phyloP scores from a whole-genome alignment of 1,140 invertebrate genomes.

The Drosophila sp. region DNA sequence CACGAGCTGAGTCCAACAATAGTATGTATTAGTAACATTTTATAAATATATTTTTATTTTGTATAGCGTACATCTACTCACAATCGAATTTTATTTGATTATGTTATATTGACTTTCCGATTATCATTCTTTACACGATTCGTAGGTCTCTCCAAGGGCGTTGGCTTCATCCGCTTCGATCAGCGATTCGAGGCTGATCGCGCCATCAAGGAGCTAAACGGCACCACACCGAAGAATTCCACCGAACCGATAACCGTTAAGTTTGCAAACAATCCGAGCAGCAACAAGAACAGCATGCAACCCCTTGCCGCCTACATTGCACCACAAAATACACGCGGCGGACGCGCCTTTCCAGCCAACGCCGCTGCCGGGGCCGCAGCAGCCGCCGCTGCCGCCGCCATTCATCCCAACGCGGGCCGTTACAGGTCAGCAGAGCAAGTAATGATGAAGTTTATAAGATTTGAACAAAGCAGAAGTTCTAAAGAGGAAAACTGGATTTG shows the following conservation, averaged over 20 bases:
- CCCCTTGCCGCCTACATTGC: conserved; percentile 96
- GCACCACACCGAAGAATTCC: conserved; percentile 97
- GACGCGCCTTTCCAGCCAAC: conserved; percentile 92
- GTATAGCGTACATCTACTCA: not conserved
- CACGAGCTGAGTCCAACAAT: conserved; percentile 8
- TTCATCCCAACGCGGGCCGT: conserved; percentile 92
- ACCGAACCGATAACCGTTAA: conserved; percentile 99
- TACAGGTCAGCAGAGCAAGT: conserved; percentile 90
- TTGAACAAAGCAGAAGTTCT: not conserved
- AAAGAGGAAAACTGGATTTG: not conserved
- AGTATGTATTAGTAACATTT: conserved; percentile 12
- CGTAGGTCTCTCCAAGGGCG: conserved; percentile 98
- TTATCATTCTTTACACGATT: not conserved
- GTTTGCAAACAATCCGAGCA: conserved; percentile 99
- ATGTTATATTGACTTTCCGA: not conserved
- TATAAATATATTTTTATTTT: too few relatives aligned
- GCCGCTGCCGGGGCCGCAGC: conserved; percentile 86
- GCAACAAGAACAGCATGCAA: conserved; percentile 96
- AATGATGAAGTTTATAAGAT: not conserved
- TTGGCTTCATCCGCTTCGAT: conserved; percentile 99
- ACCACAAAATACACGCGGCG: conserved; percentile 87
- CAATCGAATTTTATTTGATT: not conserved
- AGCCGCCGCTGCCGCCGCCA: conserved; percentile 88
- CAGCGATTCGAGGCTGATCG: conserved; percentile 98
- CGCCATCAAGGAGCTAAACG: conserved; percentile 98